These are phyloP conservation scores for Heliconius himera DNA, from an alignment of 1,140 invertebrate species.

Conservation along the genomic window DNA sequence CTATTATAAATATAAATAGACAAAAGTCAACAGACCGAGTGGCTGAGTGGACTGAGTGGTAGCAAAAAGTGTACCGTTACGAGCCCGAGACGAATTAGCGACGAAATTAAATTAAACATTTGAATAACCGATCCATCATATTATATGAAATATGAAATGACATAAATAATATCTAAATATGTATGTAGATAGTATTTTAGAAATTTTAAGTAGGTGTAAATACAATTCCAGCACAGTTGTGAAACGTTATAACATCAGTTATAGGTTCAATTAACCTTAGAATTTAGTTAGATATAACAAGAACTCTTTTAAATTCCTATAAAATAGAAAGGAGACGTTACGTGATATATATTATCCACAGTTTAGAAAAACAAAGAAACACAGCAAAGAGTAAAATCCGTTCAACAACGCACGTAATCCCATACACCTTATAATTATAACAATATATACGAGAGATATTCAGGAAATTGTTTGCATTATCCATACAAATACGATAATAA, in stretches of 20 bases:
- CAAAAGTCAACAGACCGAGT: not conserved
- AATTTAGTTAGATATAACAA: no score
- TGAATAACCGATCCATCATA: constrained; percentile 18
- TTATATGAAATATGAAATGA: not conserved
- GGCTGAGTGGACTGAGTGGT: not conserved
- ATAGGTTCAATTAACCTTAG: no score
- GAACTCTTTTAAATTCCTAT: no score
- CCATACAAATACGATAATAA: not conserved
- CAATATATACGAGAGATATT: not conserved
- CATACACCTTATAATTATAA: not conserved
- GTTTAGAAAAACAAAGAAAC: not conserved
- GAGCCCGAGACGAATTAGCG: not conserved
- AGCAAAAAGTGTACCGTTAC: constrained; percentile 22
- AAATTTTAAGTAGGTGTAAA: no score
- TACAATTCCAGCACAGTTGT: no score
- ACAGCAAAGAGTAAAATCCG: not conserved
- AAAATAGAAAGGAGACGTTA: no score
- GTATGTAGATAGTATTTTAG: not conserved
- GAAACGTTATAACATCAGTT: no score
- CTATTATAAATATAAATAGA: not conserved
- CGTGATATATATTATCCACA: no score
- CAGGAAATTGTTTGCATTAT: not conserved
- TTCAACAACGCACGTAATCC: not conserved
- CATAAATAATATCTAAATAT: not conserved
- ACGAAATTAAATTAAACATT: constrained; percentile 20